These are phyloP conservation scores for Phrynocephalus versicolor DNA, from an alignment of 2,113 vertebrate species.

Conservation along the genomic window DNA sequence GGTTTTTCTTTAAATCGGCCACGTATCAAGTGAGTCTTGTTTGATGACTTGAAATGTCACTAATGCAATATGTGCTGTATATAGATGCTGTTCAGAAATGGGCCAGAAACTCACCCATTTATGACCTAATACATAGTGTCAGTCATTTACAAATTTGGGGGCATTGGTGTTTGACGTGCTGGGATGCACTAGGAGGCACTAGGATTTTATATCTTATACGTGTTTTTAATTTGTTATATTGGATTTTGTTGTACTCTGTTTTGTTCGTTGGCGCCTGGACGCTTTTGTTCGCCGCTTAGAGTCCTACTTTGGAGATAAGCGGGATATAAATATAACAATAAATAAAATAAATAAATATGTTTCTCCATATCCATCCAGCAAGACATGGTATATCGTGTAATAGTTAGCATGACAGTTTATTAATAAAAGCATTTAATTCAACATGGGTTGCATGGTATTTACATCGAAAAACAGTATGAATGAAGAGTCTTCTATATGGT, in stretches of 20 bases:
- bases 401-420: background rate
- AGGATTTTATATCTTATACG: no score
- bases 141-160: background rate
- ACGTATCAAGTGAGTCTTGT: background rate
- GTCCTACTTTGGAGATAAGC: no score
- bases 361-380: background rate
- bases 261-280: no score
- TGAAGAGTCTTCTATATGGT: background rate
- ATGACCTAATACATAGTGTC: background rate
- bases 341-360: no score
- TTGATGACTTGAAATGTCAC: background rate
- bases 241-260: no score
- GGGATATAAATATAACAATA: no score
- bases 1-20: background rate
- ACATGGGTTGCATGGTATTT: background rate
- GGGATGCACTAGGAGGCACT: no score
- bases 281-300: no score
- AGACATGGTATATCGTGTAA: background rate
- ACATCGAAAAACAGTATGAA: background rate
- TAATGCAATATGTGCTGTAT: background rate
- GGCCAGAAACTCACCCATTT: background rate
- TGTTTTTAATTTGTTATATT: no score
- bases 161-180: background rate
- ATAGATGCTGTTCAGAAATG: background rate
- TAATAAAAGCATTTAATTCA: background rate